These are phyloP conservation scores for Polypterus senegalus DNA, from an alignment of 2,113 vertebrate species.

Conservation along the genomic window DNA sequence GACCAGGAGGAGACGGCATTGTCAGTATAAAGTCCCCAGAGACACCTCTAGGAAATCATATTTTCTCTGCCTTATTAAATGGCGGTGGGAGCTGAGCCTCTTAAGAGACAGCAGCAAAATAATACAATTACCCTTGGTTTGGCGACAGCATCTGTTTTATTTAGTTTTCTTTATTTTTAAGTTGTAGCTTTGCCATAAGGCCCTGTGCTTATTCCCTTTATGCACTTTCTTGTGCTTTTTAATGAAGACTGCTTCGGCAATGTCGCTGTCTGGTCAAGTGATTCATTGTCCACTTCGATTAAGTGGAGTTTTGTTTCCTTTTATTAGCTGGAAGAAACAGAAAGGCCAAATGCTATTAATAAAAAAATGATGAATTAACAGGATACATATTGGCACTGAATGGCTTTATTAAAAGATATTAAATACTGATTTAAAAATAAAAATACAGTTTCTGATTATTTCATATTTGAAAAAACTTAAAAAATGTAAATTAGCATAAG, in stretches of 20 bases:
- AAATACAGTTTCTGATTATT: too few relatives aligned
- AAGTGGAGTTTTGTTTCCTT: not conserved
- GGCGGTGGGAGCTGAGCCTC: slow-evolving; percentile 13
- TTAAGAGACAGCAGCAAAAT: slow-evolving; percentile 22
- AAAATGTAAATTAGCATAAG: too few relatives aligned
- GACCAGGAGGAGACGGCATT: slow-evolving; percentile 2
- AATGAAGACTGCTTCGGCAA: not conserved
- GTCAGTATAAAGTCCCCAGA: slow-evolving; percentile 14
- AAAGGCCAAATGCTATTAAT: not conserved
- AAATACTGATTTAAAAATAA: too few relatives aligned
- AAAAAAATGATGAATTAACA: too few relatives aligned
- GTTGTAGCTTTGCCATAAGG: not conserved
- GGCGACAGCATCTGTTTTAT: slow-evolving; percentile 20
- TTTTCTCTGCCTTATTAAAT: slow-evolving; percentile 36
- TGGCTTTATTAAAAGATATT: too few relatives aligned
- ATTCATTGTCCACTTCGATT: not conserved
- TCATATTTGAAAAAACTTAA: too few relatives aligned
- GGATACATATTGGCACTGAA: too few relatives aligned
- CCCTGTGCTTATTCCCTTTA: slow-evolving; percentile 7
- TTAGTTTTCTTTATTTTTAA: slow-evolving; percentile 10
- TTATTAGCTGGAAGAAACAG: not conserved
- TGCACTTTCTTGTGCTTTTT: slow-evolving; percentile 5
- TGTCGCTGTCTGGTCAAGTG: not conserved
- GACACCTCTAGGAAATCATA: slow-evolving; percentile 24
- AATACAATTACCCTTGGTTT: slow-evolving; percentile 27